Percentiles rank a stretch among this genome's conserved stretches.
Conservation (phyloP, 2,888 invertebrate species). For the Sphinx pinastri region DNA sequence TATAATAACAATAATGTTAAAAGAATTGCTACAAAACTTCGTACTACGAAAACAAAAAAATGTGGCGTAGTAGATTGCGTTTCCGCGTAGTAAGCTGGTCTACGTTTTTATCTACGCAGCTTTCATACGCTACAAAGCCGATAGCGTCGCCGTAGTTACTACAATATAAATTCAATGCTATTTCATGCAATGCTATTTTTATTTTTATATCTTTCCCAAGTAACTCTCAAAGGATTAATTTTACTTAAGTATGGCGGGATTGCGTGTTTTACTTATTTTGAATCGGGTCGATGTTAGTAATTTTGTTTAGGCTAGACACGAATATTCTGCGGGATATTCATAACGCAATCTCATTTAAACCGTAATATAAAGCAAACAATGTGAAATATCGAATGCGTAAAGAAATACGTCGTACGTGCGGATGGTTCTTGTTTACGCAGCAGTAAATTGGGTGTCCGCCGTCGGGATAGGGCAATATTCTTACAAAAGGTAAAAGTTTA, state of each 20-base stretch:
- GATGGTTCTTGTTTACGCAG: slow-evolving; percentile 12
- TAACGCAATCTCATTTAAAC: background rate
- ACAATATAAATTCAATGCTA: background rate
- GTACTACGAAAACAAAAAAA: background rate
- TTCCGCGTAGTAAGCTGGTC: background rate
- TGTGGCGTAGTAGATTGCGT: background rate
- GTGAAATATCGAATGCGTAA: background rate
- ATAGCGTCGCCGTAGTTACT: background rate
- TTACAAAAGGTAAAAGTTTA: slow-evolving; percentile 13
- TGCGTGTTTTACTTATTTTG: background rate
- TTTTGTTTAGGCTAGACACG: background rate
- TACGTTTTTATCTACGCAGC: background rate
- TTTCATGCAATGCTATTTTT: too few species aligned
- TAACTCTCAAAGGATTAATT: slow-evolving; percentile 13
- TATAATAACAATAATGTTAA: too few species aligned
- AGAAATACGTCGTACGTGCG: background rate
- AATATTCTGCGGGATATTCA: background rate
- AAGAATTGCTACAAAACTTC: too few species aligned
- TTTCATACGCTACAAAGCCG: background rate
- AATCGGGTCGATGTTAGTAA: background rate
- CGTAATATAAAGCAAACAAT: background rate
- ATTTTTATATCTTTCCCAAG: background rate
- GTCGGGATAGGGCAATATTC: background rate
- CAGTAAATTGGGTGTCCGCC: slow-evolving; percentile 6
- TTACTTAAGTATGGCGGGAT: background rate